Conservation (phyloP, 1,140 invertebrate genomes). For the Oncopodura yosiiana region DNA sequence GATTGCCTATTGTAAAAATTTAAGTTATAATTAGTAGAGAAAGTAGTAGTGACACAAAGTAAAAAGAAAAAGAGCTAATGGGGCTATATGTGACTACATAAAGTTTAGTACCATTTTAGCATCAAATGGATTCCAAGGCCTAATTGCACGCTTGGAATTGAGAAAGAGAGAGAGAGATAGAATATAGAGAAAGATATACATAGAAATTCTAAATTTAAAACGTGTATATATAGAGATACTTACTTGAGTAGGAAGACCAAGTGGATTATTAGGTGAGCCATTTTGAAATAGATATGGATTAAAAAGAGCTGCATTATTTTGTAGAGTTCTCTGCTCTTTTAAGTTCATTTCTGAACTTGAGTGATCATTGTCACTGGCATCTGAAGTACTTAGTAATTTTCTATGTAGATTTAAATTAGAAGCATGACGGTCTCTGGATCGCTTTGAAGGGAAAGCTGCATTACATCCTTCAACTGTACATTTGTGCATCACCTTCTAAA, state of each 20-base stretch:
- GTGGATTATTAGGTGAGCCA: conserved; percentile 6
- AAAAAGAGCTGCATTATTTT: conserved; percentile 6
- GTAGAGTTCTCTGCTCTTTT: conserved; percentile 5
- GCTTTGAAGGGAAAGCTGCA: conserved; percentile 87
- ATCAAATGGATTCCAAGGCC: neutral
- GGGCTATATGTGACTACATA: neutral
- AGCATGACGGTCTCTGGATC: conserved; percentile 83
- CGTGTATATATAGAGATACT: no score
- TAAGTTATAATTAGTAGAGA: no score
- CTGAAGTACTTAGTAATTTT: conserved; percentile 67
- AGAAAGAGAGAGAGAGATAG: neutral
- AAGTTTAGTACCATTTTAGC: neutral
- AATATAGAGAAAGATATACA: neutral
- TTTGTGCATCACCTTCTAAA: conserved; percentile 67
- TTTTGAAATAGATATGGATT: conserved; percentile 18
- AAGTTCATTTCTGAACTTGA: conserved; percentile 10
- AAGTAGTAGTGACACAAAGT: no score
- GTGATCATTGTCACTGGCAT: conserved; percentile 8
- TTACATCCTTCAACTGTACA: conserved; percentile 94
- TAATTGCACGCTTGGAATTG: conserved; percentile 2
- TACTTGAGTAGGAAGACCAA: conserved; percentile 17
- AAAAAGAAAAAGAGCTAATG: neutral
- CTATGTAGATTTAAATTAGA: conserved; percentile 84
- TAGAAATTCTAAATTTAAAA: neutral
- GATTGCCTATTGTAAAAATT: no score